These are phyloP conservation scores for Harpalus rubripes DNA, from an alignment of 2,888 invertebrate species.

Conservation along the genomic window DNA sequence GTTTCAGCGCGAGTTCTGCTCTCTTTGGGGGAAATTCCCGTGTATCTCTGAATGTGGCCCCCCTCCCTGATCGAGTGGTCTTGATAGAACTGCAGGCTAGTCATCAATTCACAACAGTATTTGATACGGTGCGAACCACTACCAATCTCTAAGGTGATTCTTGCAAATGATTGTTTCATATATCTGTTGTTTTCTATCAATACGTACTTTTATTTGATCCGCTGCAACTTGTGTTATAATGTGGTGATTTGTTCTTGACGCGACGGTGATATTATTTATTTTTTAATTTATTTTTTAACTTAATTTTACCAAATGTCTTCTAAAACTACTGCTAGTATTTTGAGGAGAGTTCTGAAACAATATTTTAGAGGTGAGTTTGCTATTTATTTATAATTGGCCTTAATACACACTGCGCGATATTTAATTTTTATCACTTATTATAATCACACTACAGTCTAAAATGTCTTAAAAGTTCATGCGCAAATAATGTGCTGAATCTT, in stretches of 20 bases:
- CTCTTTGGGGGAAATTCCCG: slow-evolving; percentile 51
- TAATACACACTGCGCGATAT: not conserved
- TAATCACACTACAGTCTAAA: no score
- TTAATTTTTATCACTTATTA: not conserved
- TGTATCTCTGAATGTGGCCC: slow-evolving; percentile 29
- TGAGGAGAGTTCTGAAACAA: slow-evolving; percentile 68
- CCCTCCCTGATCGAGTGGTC: slow-evolving; percentile 15
- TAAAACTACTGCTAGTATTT: slow-evolving; percentile 67
- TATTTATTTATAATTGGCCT: not conserved
- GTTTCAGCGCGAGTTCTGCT: not conserved
- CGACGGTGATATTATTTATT: slow-evolving; percentile 38
- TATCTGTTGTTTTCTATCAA: slow-evolving; percentile 9
- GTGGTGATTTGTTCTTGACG: slow-evolving; percentile 44
- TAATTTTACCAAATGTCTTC: slow-evolving; percentile 64
- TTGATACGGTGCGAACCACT: slow-evolving; percentile 46
- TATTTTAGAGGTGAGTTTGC: slow-evolving; percentile 69
- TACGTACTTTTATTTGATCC: slow-evolving; percentile 26
- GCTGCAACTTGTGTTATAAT: slow-evolving; percentile 19
- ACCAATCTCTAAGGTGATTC: slow-evolving; percentile 28
- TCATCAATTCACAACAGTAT: slow-evolving; percentile 55
- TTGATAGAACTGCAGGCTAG: slow-evolving; percentile 45
- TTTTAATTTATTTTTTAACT: slow-evolving; percentile 36
- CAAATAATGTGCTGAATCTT: no score
- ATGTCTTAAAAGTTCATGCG: no score
- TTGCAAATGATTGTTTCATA: slow-evolving; percentile 41